These are phyloP conservation scores for Antennarius striatus DNA, from an alignment of 2,113 vertebrate genomes.

Conservation along the genomic window DNA sequence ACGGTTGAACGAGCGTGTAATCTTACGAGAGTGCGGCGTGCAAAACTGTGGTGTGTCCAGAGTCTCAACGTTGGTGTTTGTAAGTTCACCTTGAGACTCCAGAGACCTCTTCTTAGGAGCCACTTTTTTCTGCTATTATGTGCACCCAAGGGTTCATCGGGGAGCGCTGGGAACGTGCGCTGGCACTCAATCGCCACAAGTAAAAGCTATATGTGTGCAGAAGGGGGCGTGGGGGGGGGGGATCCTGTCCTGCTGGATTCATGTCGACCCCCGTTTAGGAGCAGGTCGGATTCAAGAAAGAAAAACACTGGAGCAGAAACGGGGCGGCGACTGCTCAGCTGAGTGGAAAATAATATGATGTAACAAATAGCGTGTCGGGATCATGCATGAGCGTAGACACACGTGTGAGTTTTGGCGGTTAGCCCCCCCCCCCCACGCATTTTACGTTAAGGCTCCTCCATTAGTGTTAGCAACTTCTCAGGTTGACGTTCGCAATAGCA, in stretches of 20 bases:
- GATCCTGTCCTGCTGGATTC: constrained; percentile 65
- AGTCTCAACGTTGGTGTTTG: neutral
- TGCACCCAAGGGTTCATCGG: constrained; percentile 48
- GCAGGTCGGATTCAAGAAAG: constrained; percentile 44
- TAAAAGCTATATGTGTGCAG: constrained; percentile 56
- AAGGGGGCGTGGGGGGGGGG: constrained; percentile 14
- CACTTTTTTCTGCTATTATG: constrained; percentile 28
- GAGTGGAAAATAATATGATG: constrained; percentile 70
- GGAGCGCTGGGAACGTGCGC: constrained; percentile 33
- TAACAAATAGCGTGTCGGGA: constrained; percentile 61
- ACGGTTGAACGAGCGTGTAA: neutral
- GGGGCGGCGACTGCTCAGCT: constrained; percentile 45
- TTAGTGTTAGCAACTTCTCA: constrained; percentile 21
- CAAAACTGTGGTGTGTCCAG: neutral
- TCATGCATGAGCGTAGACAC: neutral
- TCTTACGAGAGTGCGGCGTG: too few species aligned
- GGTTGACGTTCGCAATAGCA: constrained; percentile 11
- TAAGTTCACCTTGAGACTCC: constrained; percentile 30
- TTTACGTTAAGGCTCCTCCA: constrained; percentile 29
- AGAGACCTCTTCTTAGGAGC: constrained; percentile 29
- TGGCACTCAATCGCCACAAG: constrained; percentile 46
- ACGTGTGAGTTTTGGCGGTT: neutral
- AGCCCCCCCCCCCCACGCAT: neutral
- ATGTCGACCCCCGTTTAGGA: constrained; percentile 51
- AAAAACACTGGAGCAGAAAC: constrained; percentile 41